phyloP scores from a whole-genome alignment of 2,888 invertebrate genomes.

The Clunio marinus region DNA sequence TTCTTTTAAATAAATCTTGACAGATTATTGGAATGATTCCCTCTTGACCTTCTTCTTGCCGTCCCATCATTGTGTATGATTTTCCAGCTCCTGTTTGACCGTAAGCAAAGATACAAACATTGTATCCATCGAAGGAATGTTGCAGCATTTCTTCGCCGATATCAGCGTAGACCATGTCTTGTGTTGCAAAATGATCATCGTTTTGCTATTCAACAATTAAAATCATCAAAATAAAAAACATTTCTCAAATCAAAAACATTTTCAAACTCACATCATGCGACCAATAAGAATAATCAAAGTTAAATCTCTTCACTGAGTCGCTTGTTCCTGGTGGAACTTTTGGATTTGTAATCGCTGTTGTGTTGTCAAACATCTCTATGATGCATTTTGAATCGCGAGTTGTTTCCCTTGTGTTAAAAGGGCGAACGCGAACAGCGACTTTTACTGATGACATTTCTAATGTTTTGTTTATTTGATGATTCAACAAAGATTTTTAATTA shows the following conservation, averaged over 20 bases:
- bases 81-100: constrained; percentile 99
- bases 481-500: too few relatives aligned
- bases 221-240: constrained; percentile 39
- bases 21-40: constrained; percentile 99
- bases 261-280: constrained; percentile 84
- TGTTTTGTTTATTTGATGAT: background rate
- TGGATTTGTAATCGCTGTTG: constrained; percentile 88
- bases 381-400: constrained; percentile 89
- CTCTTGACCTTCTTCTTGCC: constrained; percentile 85
- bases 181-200: constrained; percentile 86
- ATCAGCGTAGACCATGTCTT: constrained; percentile 95
- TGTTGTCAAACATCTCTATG: constrained; percentile 92
- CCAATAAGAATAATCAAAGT: constrained; percentile 99
- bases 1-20: constrained; percentile 81
- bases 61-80: constrained; percentile 99
- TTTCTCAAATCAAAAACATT: constrained; percentile 9
- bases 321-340: constrained; percentile 81
- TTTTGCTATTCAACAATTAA: constrained; percentile 58
- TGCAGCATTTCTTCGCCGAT: constrained; percentile 99
- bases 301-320: constrained; percentile 90
- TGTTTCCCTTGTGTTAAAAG: constrained; percentile 98
- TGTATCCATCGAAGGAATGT: constrained; percentile 98
- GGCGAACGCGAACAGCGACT: constrained; percentile 98
- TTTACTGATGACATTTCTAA: constrained; percentile 92
- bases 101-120: constrained; percentile 99